phyloP scores from a whole-genome alignment of 2,888 invertebrate genomes.

The Calameuta filiformis region DNA sequence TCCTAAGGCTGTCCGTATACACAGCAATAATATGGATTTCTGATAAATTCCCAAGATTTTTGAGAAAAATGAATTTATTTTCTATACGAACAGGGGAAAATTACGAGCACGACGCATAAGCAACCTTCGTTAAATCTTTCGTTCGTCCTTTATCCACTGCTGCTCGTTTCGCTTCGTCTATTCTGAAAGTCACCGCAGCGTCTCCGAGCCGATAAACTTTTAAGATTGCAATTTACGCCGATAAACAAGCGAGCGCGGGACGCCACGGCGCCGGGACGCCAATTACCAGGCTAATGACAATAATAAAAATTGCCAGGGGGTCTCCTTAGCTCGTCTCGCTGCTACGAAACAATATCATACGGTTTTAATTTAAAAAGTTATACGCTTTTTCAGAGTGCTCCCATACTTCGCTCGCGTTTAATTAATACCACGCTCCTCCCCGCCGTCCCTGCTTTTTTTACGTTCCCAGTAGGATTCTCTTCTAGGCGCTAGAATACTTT shows the following conservation, averaged over 20 bases:
- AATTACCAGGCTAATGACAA: conserved; percentile 1
- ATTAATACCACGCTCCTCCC: neutral
- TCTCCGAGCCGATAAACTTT: neutral
- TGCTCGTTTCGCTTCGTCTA: neutral
- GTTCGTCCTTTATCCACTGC: neutral
- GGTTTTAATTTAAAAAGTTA: neutral
- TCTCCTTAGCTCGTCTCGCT: conserved; percentile 1
- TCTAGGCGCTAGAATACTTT: neutral
- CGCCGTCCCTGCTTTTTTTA: neutral
- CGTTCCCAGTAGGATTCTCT: neutral
- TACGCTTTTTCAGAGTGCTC: neutral
- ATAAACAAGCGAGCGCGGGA: neutral
- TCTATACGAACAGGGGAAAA: neutral
- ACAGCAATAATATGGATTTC: neutral
- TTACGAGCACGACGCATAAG: neutral
- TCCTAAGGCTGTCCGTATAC: neutral
- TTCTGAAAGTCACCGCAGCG: neutral
- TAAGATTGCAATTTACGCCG: conserved; percentile 1
- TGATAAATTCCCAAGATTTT: neutral
- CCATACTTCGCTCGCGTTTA: neutral
- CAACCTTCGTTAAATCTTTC: neutral
- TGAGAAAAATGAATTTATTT: neutral
- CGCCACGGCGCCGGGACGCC: neutral
- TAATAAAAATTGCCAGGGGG: conserved; percentile 1
- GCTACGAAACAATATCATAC: neutral